Percentiles rank a stretch among this genome's conserved stretches.
phyloP scores from a whole-genome alignment of 2,113 vertebrate genomes.

The Corythaeola cristata region DNA sequence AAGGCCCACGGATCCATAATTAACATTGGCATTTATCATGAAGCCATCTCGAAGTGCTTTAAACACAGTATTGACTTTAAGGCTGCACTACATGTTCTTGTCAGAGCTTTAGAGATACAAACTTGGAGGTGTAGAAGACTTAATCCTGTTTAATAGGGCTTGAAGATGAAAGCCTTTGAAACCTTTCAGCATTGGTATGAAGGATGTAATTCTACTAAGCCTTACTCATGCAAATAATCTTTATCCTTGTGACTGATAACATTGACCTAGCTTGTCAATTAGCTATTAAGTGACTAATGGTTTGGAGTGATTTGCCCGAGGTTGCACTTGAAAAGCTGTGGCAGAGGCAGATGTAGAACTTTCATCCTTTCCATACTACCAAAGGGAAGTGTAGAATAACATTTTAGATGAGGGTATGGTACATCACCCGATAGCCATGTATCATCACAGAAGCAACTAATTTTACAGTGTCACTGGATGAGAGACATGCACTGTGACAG shows the following conservation, averaged over 20 bases:
- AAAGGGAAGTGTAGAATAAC: background rate
- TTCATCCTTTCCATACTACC: background rate
- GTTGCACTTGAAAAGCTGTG: background rate
- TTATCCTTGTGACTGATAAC: background rate
- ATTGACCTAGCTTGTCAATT: background rate
- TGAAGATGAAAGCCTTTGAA: background rate
- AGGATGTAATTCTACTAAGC: background rate
- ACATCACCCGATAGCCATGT: background rate
- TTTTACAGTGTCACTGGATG: background rate
- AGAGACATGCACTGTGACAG: background rate
- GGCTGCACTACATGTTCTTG: background rate
- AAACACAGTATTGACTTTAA: background rate
- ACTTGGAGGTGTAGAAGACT: background rate
- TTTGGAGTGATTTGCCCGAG: background rate
- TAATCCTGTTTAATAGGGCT: background rate
- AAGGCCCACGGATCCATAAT: background rate
- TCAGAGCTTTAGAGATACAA: background rate
- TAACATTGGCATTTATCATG: background rate
- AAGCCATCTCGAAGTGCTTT: background rate
- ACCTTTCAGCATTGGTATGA: background rate
- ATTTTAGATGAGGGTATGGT: background rate
- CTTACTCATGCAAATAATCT: background rate
- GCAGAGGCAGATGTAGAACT: background rate
- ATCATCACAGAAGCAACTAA: background rate
- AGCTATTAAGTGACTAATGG: background rate